A percentile compares a stretch with the other conserved stretches of the same genome.
These are phyloP conservation scores for Rattus norvegicus DNA, from an alignment of 2,113 vertebrate species.

Conservation along the genomic window GRCr8 NC_086019.1:132139001-132139500, in stretches of 20 bases:
- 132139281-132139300: background rate
- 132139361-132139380: background rate
- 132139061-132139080: background rate
- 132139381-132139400: background rate
- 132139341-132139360: background rate
- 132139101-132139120: background rate
- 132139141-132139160: background rate
- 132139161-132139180: background rate
- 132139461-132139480: background rate
- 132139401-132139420: background rate
- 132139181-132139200: background rate
- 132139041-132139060: background rate
- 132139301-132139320: background rate
- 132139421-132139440: background rate
- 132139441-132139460: background rate
- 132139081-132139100: background rate
- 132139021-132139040: background rate
- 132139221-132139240: background rate
- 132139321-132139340: background rate
- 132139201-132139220: background rate
- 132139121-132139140: background rate
- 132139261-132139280: background rate
- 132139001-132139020: background rate
- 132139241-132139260: background rate
- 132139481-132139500: slow-evolving; percentile 33